Evolutionary conservation across 2,888 invertebrate genomes (phyloP), one percentile per base, ranked within the genome.

Genomic region (Eumacrocentrus americanus): DNA sequence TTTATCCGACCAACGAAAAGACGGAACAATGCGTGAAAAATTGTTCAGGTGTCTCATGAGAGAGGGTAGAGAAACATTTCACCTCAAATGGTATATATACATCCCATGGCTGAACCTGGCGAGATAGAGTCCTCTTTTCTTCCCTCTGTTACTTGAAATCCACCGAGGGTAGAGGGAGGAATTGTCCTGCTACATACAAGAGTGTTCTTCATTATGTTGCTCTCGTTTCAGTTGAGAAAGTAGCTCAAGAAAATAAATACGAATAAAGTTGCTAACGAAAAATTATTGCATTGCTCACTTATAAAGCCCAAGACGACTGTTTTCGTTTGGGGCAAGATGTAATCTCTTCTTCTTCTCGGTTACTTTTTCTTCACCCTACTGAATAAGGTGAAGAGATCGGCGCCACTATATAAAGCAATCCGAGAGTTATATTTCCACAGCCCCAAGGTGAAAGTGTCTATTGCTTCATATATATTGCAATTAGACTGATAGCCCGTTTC

Each of bases 391-490:
- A 40, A 14, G 3, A n/a, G 6, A 40, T 40, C 12, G 3, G 1
- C 14, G 2, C 3, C 14, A 40, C 7, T 40, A 40, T 12, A 40
- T 12, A 40, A 40, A 40, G 12, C 7, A 12, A 29, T 35, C 34
- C 20, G 20, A 51, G 35, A 11, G 14, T 22, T 34, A 35, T 50
- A 16, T 18, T 16, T 25, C 18, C 16, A n/a, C 16, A 50, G 29
- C n/a, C n/a, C n/a, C n/a, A n/a, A n/a, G 46, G 52, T 22, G 37
- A 58, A 46, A 60, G 57, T 25, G 62, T 22, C 52, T 64, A 62
- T 64, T 62, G 46, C 65, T 54, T 42, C 57, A 56, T 60, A 63
- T 70, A 70, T 59, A 66, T 71, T 64, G 65, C 70, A 65, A 70
- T 72, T 70, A 72, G 61, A 61, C 56, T 60, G 64, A 68, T 66